These are phyloP conservation scores for Gobio occitaniae DNA, from an alignment of 2,797 vertebrate genomes.

Conservation along the genomic window DNA sequence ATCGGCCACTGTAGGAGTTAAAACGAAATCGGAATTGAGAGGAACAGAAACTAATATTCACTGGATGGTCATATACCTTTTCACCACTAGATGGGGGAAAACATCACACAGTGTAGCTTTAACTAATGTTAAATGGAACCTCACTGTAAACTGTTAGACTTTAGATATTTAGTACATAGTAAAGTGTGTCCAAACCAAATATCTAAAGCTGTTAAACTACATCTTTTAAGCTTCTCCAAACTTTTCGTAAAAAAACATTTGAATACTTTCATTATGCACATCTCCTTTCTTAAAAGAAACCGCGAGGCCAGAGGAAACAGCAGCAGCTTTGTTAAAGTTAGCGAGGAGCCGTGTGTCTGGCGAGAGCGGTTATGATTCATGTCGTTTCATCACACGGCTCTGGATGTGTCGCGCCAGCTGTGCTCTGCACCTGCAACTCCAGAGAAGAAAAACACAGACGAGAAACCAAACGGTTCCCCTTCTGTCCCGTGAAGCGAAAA, in stretches of 20 bases:
- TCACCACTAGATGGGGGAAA: no score
- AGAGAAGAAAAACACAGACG: constrained; percentile 52
- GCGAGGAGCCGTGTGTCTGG: background rate
- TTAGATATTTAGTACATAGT: background rate
- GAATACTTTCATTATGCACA: background rate
- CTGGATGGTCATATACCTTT: no score
- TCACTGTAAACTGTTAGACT: background rate
- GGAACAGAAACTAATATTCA: no score
- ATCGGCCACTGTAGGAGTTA: no score
- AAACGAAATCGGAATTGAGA: no score
- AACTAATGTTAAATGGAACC: background rate
- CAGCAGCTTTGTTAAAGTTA: constrained; percentile 32
- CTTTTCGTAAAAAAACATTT: background rate
- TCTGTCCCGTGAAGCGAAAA: background rate
- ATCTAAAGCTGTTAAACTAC: background rate
- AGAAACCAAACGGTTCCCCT: constrained; percentile 55
- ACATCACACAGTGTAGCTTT: no score
- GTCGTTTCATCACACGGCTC: constrained; percentile 51
- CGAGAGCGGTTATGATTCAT: constrained; percentile 72
- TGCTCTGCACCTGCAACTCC: constrained; percentile 76
- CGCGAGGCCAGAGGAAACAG: constrained; percentile 31
- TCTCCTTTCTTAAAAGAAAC: background rate
- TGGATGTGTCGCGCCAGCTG: constrained; percentile 70
- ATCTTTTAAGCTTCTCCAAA: background rate
- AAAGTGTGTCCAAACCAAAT: background rate